Base-by-base conservation (phyloP, 2,888 invertebrate genomes). In the Tenthredo notha region DNA sequence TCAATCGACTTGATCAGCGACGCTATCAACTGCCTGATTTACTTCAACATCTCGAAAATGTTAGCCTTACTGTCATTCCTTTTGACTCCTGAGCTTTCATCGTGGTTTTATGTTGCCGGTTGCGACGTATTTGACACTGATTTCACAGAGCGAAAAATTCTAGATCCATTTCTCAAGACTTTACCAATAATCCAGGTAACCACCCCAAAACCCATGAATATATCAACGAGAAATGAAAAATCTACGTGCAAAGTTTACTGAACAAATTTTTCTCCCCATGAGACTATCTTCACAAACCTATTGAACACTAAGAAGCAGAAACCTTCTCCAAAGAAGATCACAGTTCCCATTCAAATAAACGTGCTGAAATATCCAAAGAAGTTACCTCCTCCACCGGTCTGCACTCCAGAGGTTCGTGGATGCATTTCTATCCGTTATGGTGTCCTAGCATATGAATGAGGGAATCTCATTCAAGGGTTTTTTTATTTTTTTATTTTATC, bases 1-100 rank as follows among this genome's bases (percentile, higher is more conserved):
- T 84, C 67, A 9, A 70, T 25, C n/a, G 33, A 85, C 21, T 85
- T 54, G 9, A 70, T 87, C 77, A 85, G 84, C 33, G 85, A 87
- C 9, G 86, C 87, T 10, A 29, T 85, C 2, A 85, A 87, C 0
- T 89, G 86, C n/a, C 86, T 89, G 25, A 33, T 50, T 37, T 47
- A 86, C 3, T 87, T 89, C 47, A 85, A 86, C 72, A 40, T 85
- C 3, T 80, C 82, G 10, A 87, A 75, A 74, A 75, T 87, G 12
- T 70, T 86, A 65, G 72, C 40, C 3, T 70, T 89, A 18, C 58
- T 89, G 9, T 82, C 84, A 3, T 87, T 88, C 47, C 87, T 89
- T 9, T 86, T 87, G 40, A 84, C 65, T 2, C 25, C 83, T 0
- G 85, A 87, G 37, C 86, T 86, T 1, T 9, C 54, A 5, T 74